Base-by-base conservation (phyloP, 2,797 vertebrate genomes). In the Acanthis flammea region DNA sequence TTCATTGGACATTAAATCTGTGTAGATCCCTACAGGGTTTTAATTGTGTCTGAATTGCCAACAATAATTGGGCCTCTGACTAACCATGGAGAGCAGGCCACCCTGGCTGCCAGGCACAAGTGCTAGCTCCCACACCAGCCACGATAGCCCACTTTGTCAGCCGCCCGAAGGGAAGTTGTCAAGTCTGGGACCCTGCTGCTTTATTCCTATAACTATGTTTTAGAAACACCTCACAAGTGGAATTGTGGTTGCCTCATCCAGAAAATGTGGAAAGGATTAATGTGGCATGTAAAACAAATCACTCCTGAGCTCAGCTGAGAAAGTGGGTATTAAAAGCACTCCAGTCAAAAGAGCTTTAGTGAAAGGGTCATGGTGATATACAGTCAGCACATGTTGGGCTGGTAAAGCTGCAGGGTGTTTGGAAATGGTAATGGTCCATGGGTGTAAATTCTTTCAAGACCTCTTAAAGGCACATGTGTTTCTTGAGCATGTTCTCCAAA, bases 231-330 rank as follows among this genome's bases (percentile, higher is more conserved):
- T 98, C 98, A 98, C 98, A 98, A 98, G 98, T 97, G 97, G 98
- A 98, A 97, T 98, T 97, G 97, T 98, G 98, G 98, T 98, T 98
- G 98, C 98, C 98, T 98, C 95, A 98, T 98, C 98, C 97, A 98
- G 98, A 98, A 98, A 98, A 99, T 98, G 98, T 99, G 99, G 98
- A 98, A 98, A 97, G 98, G 98, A 98, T 98, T 98, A 99, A 98
- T 98, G 98, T 98, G 98, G 98, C 98, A 98, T 98, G 98, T 98
- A 98, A 98, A 98, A 98, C 98, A 98, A 98, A 98, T 98, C 97
- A 98, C 97, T 98, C 97, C 97, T 98, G 98, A 98, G 97, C 98
- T 98, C 98, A 98, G 98, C 98, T 98, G 98, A 98, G 97, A 98
- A 98, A 98, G 98, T 98, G 97, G 97, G 97, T 98, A 98, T 98